phyloP scores from a whole-genome alignment of 1,140 invertebrate genomes.

The Lordiphosa clarofinis region DNA sequence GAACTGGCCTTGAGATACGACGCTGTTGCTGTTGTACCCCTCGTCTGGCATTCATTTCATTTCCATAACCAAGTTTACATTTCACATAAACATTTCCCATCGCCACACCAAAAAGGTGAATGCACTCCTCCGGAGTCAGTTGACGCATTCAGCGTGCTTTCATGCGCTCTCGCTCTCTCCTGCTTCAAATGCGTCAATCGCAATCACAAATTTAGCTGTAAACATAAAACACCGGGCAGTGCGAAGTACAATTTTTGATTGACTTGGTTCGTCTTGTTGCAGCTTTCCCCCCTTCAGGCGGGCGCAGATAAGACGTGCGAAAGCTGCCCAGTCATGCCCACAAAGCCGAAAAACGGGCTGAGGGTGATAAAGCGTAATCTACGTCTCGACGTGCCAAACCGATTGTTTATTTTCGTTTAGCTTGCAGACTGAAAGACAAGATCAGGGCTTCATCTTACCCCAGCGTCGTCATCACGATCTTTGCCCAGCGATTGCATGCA shows the following conservation, averaged over 20 bases:
- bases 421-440: slow-evolving; percentile 1
- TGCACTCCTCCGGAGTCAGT: slow-evolving; percentile 3
- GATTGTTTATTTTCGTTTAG: neutral
- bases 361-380: neutral
- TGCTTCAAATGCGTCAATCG: neutral
- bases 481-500: no score
- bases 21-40: no score
- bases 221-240: slow-evolving; percentile 5
- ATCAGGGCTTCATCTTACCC: no score
- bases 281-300: no score
- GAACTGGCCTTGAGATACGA: no score
- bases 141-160: neutral
- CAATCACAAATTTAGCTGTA: slow-evolving; percentile 1
- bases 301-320: slow-evolving; percentile 5
- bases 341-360: slow-evolving; percentile 5
- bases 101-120: slow-evolving; percentile 2
- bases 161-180: neutral
- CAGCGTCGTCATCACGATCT: no score
- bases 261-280: neutral
- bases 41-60: no score
- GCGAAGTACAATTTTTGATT: slow-evolving; percentile 6
- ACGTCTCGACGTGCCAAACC: neutral
- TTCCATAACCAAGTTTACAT: slow-evolving; percentile 1
- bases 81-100: slow-evolving; percentile 1
- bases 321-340: slow-evolving; percentile 1